Evolutionary conservation across 2,797 vertebrate genomes (phyloP), one percentile per base, ranked within the genome.

Genomic region (Tadarida brasiliensis): DNA sequence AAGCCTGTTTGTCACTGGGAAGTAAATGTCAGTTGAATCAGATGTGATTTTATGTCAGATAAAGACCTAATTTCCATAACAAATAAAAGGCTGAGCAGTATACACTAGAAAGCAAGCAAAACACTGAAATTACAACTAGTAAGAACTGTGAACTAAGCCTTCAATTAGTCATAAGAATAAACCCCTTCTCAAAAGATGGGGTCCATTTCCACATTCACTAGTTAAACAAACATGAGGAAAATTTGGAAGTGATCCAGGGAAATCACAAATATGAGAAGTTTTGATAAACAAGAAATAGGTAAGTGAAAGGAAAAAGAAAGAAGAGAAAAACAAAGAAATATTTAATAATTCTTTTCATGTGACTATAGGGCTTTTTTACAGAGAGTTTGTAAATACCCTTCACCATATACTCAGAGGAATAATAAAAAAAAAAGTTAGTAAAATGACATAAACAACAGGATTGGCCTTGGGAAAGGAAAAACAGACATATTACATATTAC

Each of bases 21-120:
- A 84, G 51, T 78, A 86, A 95, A 95, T 90, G 57, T 63, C 89
- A 80, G 35, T n/a, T 92, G 68, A 88, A 93, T n/a, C 26, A 84
- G 44, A 88, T 93, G 54, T 63, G 28, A 84, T 80, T 97, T 96
- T 65, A 92, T 90, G 47, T 94, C 90, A 88, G n/a, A 74, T 67
- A 94, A 67, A 93, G 61, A 88, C 59, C 67, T 70, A 84, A 87
- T 74, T 70, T 80, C 47, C 87, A 93, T 85, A 90, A 87, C 33
- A 94, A 96, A 87, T 81, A 67, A 86, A 94, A 95, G 39, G 1
- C 63, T 71, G 10, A 96, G 35, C 26, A 86, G 15, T 71, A 16
- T 59, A 71, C 57, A 76, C 33, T 39, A 93, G 59, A 87, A 94
- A 94, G 44, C 35, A 94, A 87, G 59, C 30, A 86, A 93, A 92